Evolutionary conservation across 2,797 vertebrate species (phyloP), one percentile per base, ranked within the genome.

Genomic region (Clamator glandarius): DNA sequence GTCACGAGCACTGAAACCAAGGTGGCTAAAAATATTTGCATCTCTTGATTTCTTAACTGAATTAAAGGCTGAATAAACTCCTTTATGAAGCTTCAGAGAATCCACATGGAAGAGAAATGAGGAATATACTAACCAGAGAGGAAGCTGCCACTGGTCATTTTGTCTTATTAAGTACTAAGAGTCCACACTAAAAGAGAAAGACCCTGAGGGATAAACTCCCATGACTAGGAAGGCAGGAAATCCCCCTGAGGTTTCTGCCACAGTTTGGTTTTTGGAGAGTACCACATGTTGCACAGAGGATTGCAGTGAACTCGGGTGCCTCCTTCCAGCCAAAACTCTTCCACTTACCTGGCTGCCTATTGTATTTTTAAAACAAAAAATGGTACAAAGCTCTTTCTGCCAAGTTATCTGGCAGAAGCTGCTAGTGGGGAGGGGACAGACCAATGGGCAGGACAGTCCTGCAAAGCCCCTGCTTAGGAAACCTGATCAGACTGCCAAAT

Each of bases 41-140:
- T 85, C 84, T 87, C 87, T 87, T 87, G 62, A 89, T 80, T 87
- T 92, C 84, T 94, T 95, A 89, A 95, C 74, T 70, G 72, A 93
- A 95, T 91, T 94, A 91, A 92, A 87, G 75, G 41, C 73, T 80
- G 91, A 91, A 80, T 52, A 87, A 72, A 89, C 44, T 29, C 46
- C 68, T 46, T 63, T 75, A 39, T 13, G 79, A 91, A 33, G 82
- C 44, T 91, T 78, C 89, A 64, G 75, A 91, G 76, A 92, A 93
- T 50, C 54, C 58, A 80, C 84, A 70, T 0, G 2, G 82, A 92
- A 94, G 36, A 85, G 81, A 93, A 92, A 63, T 8, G 2, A 85
- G 0, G 0, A 87, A 83, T 68, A 91, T 55, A 68, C 73, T 84
- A 54, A 91, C 14, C 39, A 8, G 46, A 90, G 42, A 92, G 73